Percentiles rank a stretch among this genome's conserved stretches.
phyloP scores from a whole-genome alignment of 2,888 invertebrate genomes.

The Cantharis lateralis region DNA sequence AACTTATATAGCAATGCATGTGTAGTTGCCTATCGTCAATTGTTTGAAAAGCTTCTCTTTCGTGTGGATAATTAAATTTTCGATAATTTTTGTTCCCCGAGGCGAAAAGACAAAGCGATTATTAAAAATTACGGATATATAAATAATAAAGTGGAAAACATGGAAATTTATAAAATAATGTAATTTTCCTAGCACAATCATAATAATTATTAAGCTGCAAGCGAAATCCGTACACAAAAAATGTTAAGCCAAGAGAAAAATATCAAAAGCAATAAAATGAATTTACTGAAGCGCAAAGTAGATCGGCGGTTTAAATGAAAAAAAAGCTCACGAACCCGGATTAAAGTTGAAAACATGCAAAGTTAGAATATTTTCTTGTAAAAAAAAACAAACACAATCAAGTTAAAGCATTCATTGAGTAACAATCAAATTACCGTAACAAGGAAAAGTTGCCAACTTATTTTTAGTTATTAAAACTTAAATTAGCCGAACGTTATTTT shows the following conservation, averaged over 20 bases:
- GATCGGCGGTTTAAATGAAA: not conserved
- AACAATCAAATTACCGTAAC: conserved; percentile 47
- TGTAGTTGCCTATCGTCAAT: too few species aligned
- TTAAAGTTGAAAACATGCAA: not conserved
- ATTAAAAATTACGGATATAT: not conserved
- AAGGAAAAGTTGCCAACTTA: conserved; percentile 35
- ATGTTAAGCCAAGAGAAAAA: not conserved
- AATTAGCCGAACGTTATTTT: conserved; percentile 6
- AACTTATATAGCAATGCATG: too few species aligned
- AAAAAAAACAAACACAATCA: not conserved
- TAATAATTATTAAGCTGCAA: not conserved
- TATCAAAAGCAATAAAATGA: conserved; percentile 1
- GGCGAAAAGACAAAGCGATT: not conserved
- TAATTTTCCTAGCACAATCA: not conserved
- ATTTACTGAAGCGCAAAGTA: conserved; percentile 1
- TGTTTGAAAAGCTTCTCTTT: too few species aligned
- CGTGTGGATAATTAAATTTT: too few species aligned
- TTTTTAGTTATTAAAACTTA: conserved; percentile 32
- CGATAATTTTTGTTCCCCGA: too few species aligned
- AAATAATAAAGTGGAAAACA: not conserved
- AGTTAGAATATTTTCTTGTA: not conserved
- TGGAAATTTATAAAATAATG: not conserved
- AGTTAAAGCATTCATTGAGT: conserved; percentile 42
- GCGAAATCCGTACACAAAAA: not conserved
- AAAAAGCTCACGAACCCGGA: not conserved